phyloP scores from a whole-genome alignment of 2,797 vertebrate species.

The Myioborus melanocephalus region DNA sequence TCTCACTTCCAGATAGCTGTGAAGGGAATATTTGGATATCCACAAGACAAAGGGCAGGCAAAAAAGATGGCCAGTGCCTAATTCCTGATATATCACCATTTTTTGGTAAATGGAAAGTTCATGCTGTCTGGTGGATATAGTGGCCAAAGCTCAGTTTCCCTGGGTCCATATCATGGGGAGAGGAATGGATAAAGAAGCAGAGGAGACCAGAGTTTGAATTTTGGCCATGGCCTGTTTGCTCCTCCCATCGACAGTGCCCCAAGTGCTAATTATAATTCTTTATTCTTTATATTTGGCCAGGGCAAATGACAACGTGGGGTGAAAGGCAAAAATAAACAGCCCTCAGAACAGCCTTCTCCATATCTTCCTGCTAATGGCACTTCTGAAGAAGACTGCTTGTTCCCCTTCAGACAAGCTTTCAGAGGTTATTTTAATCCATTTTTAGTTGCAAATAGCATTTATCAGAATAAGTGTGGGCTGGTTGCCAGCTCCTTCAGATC shows the following conservation, averaged over 20 bases:
- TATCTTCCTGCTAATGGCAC: slow-evolving; percentile 1
- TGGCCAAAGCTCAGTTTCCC: neutral
- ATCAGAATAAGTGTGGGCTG: slow-evolving; percentile 37
- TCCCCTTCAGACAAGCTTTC: slow-evolving; percentile 30
- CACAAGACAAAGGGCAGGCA: neutral
- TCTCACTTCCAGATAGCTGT: neutral
- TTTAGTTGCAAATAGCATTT: slow-evolving; percentile 49
- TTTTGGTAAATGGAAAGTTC: neutral
- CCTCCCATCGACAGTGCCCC: neutral
- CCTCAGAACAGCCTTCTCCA: slow-evolving; percentile 20
- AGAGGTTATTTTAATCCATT: slow-evolving; percentile 49
- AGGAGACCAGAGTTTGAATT: neutral
- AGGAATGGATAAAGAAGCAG: neutral
- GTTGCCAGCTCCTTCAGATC: slow-evolving; percentile 32
- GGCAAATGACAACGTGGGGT: slow-evolving; percentile 11
- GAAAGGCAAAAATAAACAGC: slow-evolving; percentile 34
- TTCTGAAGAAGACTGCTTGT: slow-evolving; percentile 22
- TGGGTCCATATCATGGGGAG: neutral
- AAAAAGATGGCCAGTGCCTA: neutral
- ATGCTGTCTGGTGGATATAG: neutral
- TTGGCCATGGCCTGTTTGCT: neutral
- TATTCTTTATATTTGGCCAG: neutral
- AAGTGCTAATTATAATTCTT: neutral
- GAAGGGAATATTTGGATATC: neutral
- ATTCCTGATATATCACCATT: neutral